phyloP scores from a whole-genome alignment of 2,888 invertebrate species.

The Melieria omissa region DNA sequence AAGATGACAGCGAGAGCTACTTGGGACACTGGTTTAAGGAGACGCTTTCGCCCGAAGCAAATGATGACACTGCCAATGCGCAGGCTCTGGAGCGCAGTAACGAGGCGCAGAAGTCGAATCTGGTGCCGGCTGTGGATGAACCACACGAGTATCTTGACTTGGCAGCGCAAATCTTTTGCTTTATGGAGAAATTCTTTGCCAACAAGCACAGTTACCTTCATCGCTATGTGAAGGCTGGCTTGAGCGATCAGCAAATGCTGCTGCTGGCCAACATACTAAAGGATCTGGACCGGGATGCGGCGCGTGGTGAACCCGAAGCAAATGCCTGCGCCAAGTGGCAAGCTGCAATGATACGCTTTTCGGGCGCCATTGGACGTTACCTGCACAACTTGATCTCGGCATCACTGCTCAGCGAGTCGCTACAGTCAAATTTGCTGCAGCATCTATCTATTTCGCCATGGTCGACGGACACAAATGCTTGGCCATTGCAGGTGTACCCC shows the following conservation, averaged over 20 bases:
- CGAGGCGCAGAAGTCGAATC: constrained; percentile 65
- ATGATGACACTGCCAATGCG: constrained; percentile 70
- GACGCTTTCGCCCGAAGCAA: constrained; percentile 79
- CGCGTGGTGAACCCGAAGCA: constrained; percentile 76
- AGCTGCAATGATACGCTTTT: constrained; percentile 65
- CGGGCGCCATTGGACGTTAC: constrained; percentile 65
- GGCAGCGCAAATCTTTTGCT: constrained; percentile 86
- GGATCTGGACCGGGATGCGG: constrained; percentile 90
- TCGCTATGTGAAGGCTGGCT: constrained; percentile 75
- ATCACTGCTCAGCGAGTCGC: constrained; percentile 73
- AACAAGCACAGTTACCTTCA: constrained; percentile 70
- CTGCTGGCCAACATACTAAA: constrained; percentile 88
- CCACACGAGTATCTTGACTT: constrained; percentile 88
- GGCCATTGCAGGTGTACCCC: constrained; percentile 83
- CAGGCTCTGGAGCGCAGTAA: constrained; percentile 70
- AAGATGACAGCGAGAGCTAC: constrained; percentile 73
- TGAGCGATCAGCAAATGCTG: constrained; percentile 88
- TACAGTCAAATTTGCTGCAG: constrained; percentile 78
- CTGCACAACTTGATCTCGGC: constrained; percentile 78
- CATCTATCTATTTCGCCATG: constrained; percentile 82
- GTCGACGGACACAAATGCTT: constrained; percentile 74
- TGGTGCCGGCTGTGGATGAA: constrained; percentile 82
- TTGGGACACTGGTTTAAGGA: constrained; percentile 94
- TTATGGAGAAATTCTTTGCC: constrained; percentile 82
- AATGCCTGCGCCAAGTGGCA: constrained; percentile 65